phyloP scores from a whole-genome alignment of 2,888 invertebrate species.

The Hirtodrosophila histrioides region DNA sequence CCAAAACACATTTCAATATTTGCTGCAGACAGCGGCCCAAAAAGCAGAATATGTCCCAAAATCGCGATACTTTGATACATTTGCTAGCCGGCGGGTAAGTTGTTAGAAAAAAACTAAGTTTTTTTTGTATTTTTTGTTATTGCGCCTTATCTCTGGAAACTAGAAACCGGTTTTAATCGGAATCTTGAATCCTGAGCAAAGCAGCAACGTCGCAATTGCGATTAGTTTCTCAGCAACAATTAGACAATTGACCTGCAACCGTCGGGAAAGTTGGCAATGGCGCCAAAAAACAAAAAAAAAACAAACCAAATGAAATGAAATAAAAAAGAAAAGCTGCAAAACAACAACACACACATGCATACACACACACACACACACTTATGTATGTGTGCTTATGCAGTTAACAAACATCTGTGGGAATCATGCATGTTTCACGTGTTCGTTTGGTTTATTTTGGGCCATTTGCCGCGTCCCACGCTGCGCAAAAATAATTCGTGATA shows the following conservation, averaged over 20 bases:
- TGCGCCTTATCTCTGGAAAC: slow-evolving; percentile 39
- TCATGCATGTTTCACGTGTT: slow-evolving; percentile 67
- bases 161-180: slow-evolving; percentile 48
- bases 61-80: slow-evolving; percentile 95
- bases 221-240: slow-evolving; percentile 44
- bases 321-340: slow-evolving; percentile 33
- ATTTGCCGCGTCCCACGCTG: slow-evolving; percentile 36
- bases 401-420: slow-evolving; percentile 31
- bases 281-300: slow-evolving; percentile 47
- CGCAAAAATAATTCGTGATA: slow-evolving; percentile 47
- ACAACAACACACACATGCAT: slow-evolving; percentile 2
- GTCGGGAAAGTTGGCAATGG: slow-evolving; percentile 55
- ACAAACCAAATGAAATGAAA: slow-evolving; percentile 19
- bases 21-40: slow-evolving; percentile 1
- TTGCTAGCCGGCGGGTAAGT: slow-evolving; percentile 98
- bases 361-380: slow-evolving; percentile 3
- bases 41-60: slow-evolving; percentile 81
- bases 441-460: slow-evolving; percentile 41
- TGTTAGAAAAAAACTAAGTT: slow-evolving; percentile 8
- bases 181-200: slow-evolving; percentile 12
- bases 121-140: slow-evolving; percentile 24
- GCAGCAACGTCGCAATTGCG: slow-evolving; percentile 66
- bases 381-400: not conserved
- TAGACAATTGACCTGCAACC: slow-evolving; percentile 46
- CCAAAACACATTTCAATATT: slow-evolving; percentile 8